phyloP scores from a whole-genome alignment of 2,113 vertebrate species.

The human region GRCh38 chrX:110461001-110461500 shows the following conservation, averaged over 20 bases:
- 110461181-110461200: background rate
- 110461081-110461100: background rate
- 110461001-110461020: background rate
- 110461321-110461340: background rate
- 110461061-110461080: slow-evolving; percentile 19
- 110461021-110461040: background rate
- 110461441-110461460: background rate
- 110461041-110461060: background rate
- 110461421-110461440: background rate
- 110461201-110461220: background rate
- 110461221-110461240: background rate
- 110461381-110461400: background rate
- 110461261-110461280: background rate
- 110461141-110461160: background rate
- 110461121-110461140: background rate
- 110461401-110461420: background rate
- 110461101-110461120: slow-evolving; percentile 1
- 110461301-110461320: background rate
- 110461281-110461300: background rate
- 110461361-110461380: background rate
- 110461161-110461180: background rate
- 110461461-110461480: background rate
- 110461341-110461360: slow-evolving; percentile 10
- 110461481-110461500: background rate
- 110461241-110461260: background rate